Evolutionary conservation across 2,113 vertebrate species (phyloP), one percentile per base, ranked within the genome.

Genomic region (Stictonetta naevosa): DNA sequence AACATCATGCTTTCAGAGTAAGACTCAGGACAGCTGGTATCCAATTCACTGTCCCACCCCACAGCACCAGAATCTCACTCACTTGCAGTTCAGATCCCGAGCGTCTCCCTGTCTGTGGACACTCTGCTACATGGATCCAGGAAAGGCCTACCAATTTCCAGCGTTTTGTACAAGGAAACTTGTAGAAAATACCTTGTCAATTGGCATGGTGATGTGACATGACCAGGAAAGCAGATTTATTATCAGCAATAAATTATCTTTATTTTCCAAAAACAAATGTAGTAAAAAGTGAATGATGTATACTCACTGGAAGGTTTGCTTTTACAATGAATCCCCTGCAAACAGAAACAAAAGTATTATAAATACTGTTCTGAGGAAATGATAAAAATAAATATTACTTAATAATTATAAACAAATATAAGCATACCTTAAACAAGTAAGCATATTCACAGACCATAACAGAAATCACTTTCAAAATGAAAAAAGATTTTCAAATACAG

Each of bases 321-420:
- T 96, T 97, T 97, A 92, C 97, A 97, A n/a, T 94, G 88, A 95
- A 97, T 87, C 28, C 97, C 97, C 97, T 98, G 95, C 31, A 92
- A 97, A 93, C 26, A 92, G 92, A 95, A 97, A 94, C 20, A 79
- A 95, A 71, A 75, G 77, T 22, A 90, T 84, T 95, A 76, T 53
- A 64, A 91, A 67, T 88, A 29, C 9, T 74, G 13, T 33, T 76
- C 28, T 36, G 46, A 72, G 12, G 33, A 29, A 64, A 55, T 12
- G 33, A 76, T 62, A 83, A 92, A 91, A 92, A 83, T 28, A 67
- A 91, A 80, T 36, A 64, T 55, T 55, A 3, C 15, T 86, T 58
- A 44, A 34, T 75, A 12, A 44, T 48, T 90, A 28, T 33, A 64
- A 18, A 15, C 18, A 82, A 81, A 75, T 42, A 78, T 34, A 78